Evolutionary conservation across 2,797 vertebrate species (phyloP), one percentile per base, ranked within the genome.

Genomic region (Pangasius mekongensis): DNA sequence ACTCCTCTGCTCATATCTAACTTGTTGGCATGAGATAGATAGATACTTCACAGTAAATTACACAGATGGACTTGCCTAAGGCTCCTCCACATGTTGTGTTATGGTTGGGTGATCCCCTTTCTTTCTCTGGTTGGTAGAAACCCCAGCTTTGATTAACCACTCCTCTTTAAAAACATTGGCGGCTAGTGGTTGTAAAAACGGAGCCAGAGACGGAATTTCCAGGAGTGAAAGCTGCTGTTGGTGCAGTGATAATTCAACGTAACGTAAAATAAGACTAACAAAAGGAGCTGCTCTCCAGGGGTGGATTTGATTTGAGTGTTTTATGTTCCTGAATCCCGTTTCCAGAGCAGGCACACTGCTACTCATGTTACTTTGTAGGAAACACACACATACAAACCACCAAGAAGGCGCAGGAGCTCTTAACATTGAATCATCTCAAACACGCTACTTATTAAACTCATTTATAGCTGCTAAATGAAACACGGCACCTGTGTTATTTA

Each of bases 181-280:
- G 22, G 54, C 52, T 27, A 60, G 64, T 16, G 36, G 64, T 39
- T 69, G 77, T 78, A 71, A 81, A 71, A 80, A 39, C 3, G 39
- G 62, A 82, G 62, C 33, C 22, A 60, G 39, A 24, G 86, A 87
- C 33, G n/a, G 78, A 49, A 62, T 87, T 82, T 87, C 54, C 86
- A 73, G 54, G 86, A 73, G 86, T 13, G 66, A 36, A 73, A 80
- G 52, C 64, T 3, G 27, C 39, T 6, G 78, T 62, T 10, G 27
- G 80, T 52, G 56, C 10, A 27, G 86, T 73, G 56, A 87, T 83
- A 83, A 87, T 71, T 83, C 78, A 87, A 18, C 5, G 5, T 71
- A 67, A 85, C 9, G 27, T 84, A 84, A 84, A 67, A 52, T 66
- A 49, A 69, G 43, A 54, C 39, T 49, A 67, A 54, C n/a, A 71